Evolutionary conservation across 2,888 invertebrate genomes (phyloP), one percentile per base, ranked within the genome.

Genomic region (Phorcus lineatus): DNA sequence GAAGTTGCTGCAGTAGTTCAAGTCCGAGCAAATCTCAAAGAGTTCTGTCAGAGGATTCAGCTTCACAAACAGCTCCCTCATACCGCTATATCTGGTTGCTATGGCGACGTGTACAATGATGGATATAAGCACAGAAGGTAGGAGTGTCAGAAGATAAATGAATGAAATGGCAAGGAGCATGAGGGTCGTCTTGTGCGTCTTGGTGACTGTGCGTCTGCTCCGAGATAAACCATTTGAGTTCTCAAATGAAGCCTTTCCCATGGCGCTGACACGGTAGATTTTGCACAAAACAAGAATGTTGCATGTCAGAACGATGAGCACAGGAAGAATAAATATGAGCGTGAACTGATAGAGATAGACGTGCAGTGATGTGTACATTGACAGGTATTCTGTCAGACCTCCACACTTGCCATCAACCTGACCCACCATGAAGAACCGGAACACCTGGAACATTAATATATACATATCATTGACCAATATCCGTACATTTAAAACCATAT

Each of bases 1-100:
- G 83, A 91, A 91, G 77, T 91, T 91, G 1, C 82, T 82, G 7
- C 85, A 88, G 79, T 90, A 91, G 80, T 90, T 91, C 0, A 90
- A 62, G 22, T 88, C 85, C 0, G 89, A 89, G n/a, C 90, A 28
- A 0, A 88, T 83, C 28, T 86, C 86, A 24, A 88, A 81, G 7
- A 89, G 28, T 17, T 87, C 84, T 2, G 82, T 57, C 54, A 86
- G 83, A 36, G 89, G 89, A 52, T 78, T 82, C 7, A 87, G 57
- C 6, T 81, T 75, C 7, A 78, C 17, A 40, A 84, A 82, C 9
- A 89, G 66, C 31, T 52, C 28, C 22, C 53, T 55, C 52, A 86
- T 84, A 0, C 83, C 79, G 17, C 52, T n/a, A 0, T 82, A 78
- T 36, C 84, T 55, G 19, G 78, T 79, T 54, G 78, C 77, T 11